These are phyloP conservation scores for Clarias macrocephalus DNA, from an alignment of 2,113 vertebrate genomes.

Conservation along the genomic window DNA sequence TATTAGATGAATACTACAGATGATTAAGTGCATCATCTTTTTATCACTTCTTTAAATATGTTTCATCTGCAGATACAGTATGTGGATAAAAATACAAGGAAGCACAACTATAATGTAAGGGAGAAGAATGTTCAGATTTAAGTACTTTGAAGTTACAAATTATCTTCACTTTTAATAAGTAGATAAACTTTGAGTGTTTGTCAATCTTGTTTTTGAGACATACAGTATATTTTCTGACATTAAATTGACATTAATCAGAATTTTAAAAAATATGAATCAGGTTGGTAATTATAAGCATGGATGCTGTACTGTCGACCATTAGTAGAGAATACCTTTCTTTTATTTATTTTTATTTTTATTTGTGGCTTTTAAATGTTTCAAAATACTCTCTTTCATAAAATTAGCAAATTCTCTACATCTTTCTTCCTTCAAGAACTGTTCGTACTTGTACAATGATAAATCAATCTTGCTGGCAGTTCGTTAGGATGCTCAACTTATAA, in stretches of 20 bases:
- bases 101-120: background rate
- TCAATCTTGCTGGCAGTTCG: background rate
- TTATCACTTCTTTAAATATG: conserved; percentile 30
- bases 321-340: background rate
- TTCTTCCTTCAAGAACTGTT: background rate
- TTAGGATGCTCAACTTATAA: background rate
- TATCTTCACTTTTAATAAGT: background rate
- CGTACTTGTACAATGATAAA: background rate
- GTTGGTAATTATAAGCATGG: background rate
- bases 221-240: no score
- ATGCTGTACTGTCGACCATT: background rate
- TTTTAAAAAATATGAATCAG: background rate
- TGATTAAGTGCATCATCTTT: background rate
- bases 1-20: conserved; percentile 21
- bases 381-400: background rate
- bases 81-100: background rate
- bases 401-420: background rate
- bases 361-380: no score
- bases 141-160: background rate
- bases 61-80: background rate
- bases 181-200: background rate
- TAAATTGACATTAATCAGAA: background rate
- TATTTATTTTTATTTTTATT: no score
- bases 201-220: background rate
- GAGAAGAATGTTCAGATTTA: background rate